phyloP scores from a whole-genome alignment of 2,113 vertebrate species.

The Sterna hirundo region DNA sequence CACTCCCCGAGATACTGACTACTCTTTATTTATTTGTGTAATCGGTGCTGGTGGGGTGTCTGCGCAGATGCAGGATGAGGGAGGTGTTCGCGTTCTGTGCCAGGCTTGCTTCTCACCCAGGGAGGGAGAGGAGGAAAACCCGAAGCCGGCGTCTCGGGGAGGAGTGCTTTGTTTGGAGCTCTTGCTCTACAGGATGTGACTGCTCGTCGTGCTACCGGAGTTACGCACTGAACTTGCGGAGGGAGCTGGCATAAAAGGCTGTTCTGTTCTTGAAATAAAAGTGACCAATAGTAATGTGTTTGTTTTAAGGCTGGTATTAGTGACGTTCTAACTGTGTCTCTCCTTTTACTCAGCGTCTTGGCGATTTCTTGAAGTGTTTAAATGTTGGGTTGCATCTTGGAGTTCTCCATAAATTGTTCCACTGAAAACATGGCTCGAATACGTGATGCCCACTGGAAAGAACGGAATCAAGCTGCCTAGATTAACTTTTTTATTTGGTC shows the following conservation, averaged over 20 bases:
- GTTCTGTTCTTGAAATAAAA: slow-evolving; percentile 32
- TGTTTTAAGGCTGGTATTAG: neutral
- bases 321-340: neutral
- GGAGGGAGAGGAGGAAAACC: neutral
- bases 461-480: neutral
- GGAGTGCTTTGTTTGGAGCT: neutral
- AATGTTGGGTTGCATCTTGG: neutral
- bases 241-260: neutral
- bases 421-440: neutral
- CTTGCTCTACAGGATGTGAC: neutral
- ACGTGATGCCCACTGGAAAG: neutral
- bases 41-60: neutral
- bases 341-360: neutral
- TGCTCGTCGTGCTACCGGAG: neutral
- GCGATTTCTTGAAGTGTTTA: neutral
- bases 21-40: neutral
- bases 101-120: neutral
- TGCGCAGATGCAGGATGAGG: neutral
- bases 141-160: neutral
- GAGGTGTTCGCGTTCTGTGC: neutral
- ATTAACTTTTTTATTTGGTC: neutral
- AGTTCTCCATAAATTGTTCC: neutral
- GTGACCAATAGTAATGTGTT: neutral
- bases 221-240: neutral
- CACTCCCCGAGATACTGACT: neutral